phyloP scores from a whole-genome alignment of 2,113 vertebrate species.

The Cyphomyrus discorhynchus region DNA sequence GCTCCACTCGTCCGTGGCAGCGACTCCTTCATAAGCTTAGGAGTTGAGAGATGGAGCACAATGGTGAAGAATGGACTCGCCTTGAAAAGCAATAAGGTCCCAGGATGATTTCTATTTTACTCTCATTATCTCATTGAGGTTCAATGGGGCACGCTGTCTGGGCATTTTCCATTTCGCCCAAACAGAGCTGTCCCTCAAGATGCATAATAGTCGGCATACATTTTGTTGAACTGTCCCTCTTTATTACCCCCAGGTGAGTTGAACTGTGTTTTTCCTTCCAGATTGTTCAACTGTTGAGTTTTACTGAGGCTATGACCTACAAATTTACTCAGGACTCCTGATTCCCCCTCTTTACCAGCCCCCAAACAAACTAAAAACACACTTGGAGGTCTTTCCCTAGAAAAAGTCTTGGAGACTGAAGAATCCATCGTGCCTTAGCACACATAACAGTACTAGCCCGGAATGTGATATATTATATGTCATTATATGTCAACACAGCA shows the following conservation, averaged over 20 bases:
- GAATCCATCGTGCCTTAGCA: neutral
- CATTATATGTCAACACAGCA: neutral
- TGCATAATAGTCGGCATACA: neutral
- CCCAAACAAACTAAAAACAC: neutral
- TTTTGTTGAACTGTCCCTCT: neutral
- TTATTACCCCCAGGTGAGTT: neutral
- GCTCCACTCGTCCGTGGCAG: neutral
- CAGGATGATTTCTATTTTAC: slow-evolving; percentile 2
- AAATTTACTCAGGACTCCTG: neutral
- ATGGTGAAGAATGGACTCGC: neutral
- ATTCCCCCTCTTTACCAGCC: neutral
- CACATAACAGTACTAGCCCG: neutral
- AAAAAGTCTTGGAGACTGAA: neutral
- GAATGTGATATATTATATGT: neutral
- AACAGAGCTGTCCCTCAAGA: neutral
- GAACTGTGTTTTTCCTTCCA: neutral
- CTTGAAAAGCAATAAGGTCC: slow-evolving; percentile 11
- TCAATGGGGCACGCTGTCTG: neutral
- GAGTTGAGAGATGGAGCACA: slow-evolving; percentile 15
- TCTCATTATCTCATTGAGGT: slow-evolving; percentile 8
- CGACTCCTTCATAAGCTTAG: slow-evolving; percentile 6
- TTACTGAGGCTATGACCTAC: neutral
- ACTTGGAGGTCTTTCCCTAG: neutral
- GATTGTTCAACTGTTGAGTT: neutral
- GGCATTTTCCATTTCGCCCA: neutral